Evolutionary conservation across 2,113 vertebrate genomes (phyloP).

Genomic region (Sclerurus mexicanus): DNA sequence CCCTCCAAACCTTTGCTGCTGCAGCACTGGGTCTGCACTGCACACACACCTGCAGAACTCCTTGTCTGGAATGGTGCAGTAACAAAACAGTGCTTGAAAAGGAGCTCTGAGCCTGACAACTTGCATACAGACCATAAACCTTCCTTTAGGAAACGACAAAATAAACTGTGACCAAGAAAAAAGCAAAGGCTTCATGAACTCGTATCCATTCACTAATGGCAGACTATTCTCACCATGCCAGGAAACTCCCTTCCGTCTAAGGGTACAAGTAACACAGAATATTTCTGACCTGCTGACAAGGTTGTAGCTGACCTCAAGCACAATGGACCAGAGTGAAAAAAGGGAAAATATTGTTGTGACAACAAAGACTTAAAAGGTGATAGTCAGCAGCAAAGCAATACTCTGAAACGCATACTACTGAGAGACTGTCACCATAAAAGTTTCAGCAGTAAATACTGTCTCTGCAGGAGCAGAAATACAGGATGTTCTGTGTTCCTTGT

Average conservation of each 20-base stretch:
- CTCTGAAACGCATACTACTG: neutral
- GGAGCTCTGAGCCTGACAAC: neutral
- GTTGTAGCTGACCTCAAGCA: neutral
- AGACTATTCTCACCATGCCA: neutral
- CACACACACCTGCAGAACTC: neutral
- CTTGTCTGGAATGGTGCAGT: neutral
- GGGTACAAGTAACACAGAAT: neutral
- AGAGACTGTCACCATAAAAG: neutral
- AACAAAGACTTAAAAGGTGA: neutral
- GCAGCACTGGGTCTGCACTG: neutral
- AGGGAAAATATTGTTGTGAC: neutral
- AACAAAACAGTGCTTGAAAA: neutral
- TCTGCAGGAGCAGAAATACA: neutral
- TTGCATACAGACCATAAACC: neutral
- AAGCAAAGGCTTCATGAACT: neutral
- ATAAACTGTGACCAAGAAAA: neutral
- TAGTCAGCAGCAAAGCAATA: neutral
- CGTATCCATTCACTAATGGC: neutral
- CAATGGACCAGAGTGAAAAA: neutral
- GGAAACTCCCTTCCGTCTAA: neutral
- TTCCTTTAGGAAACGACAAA: neutral
- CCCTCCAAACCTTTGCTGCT: neutral
- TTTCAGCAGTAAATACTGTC: conserved; percentile 8
- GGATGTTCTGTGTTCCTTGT: neutral
- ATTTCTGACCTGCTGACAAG: neutral